Evolutionary conservation across 2,797 vertebrate species (phyloP), one percentile per base, ranked within the genome.

Genomic region (Sphenodon punctatus): DNA sequence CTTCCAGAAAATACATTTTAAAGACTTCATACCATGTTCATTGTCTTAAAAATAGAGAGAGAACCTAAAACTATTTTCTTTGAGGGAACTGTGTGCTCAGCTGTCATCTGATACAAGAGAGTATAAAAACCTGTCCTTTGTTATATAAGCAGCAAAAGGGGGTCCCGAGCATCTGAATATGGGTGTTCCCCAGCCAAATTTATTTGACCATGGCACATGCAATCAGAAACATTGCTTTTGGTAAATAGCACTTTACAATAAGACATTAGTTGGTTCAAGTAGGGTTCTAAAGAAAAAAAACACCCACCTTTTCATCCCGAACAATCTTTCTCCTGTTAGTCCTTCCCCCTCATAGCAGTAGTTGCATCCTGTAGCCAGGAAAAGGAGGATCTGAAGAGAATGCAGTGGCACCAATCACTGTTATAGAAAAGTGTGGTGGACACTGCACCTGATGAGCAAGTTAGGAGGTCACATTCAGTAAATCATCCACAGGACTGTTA

Each of bases 341-440:
- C 14, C n/a, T 53, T 16, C n/a, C 30, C 27, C 25, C 49, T 51
- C n/a, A 30, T 53, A 53, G 53, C 51, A 30, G 27, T 27, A 53
- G 51, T 30, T 81, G 19, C 46, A 46, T 78, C 59, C 67, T 82
- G 51, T 45, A 86, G 49, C 59, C 83, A 39, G 13, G 30, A 72
- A 69, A 19, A 48, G 67, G 46, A 30, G 27, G 63, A 49, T 90
- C 86, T 76, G 88, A 15, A 66, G 64, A 89, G 70, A 89, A 86
- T 88, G 87, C 91, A 92, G 88, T 87, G 90, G 87, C 87, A 90
- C 86, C 84, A 79, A 73, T 74, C 86, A 65, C 79, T 63, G 64
- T 91, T 51, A 55, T 53, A 17, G n/a, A 17, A 82, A 81, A 77
- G 60, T 30, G 81, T 78, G 49, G 63, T 83, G 72, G 85, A 79